Evolutionary conservation across 2,113 vertebrate species (phyloP).

Genomic region (Myotis davidii): DNA sequence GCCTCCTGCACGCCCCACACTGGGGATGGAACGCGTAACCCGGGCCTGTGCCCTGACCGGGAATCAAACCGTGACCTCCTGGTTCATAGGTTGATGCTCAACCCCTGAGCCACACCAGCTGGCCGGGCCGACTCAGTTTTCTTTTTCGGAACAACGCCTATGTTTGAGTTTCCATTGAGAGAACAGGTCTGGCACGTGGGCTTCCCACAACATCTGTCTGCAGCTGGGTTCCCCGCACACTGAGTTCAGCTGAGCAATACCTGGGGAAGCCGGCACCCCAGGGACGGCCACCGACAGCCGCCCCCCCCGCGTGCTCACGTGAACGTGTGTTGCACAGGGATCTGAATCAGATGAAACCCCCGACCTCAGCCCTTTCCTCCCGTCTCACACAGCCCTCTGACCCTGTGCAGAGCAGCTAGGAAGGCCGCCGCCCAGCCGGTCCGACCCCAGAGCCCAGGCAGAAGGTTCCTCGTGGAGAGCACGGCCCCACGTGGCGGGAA

Average conservation of each 20-base stretch:
- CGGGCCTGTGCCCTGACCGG: no score
- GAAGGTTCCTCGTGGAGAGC: background rate
- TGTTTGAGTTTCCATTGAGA: background rate
- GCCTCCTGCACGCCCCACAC: no score
- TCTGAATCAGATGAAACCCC: background rate
- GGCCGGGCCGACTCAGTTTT: background rate
- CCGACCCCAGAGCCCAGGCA: background rate
- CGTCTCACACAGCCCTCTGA: background rate
- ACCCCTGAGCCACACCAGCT: no score
- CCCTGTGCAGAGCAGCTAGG: background rate
- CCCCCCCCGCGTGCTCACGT: background rate
- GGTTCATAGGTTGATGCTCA: no score
- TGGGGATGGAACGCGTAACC: no score
- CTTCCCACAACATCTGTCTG: background rate
- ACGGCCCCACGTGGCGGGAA: background rate
- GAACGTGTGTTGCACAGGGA: background rate
- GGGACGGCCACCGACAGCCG: background rate
- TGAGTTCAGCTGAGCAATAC: constrained; percentile 26
- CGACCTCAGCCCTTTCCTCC: background rate
- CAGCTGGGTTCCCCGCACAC: background rate
- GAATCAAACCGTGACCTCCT: no score
- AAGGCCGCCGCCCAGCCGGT: background rate
- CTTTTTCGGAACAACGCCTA: background rate
- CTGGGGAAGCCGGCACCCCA: background rate
- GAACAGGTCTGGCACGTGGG: background rate